Evolutionary conservation across 23 tunicate genomes (phyloP).

Genomic region (Trididemnum nubilum): DNA sequence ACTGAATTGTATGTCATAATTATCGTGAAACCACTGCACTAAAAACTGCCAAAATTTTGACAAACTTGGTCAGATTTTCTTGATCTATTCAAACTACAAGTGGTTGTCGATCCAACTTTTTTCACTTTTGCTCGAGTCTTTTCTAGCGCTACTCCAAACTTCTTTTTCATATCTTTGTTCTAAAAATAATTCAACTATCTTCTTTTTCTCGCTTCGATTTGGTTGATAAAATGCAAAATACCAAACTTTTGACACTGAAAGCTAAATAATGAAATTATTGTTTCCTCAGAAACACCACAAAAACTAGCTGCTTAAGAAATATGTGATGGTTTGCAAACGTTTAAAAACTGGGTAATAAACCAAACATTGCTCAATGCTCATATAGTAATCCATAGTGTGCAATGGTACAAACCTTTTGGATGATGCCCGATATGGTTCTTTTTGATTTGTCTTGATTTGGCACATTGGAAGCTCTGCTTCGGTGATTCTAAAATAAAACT

Average conservation of each 20-base stretch:
- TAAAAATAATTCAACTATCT: not conserved
- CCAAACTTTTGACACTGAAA: too few species aligned
- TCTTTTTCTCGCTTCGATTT: not conserved
- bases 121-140: slow-evolving; percentile 12
- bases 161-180: slow-evolving; percentile 22
- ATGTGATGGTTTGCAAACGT: too few species aligned
- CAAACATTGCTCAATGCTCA: too few species aligned
- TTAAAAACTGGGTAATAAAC: too few species aligned
- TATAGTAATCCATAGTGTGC: too few species aligned
- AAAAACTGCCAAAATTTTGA: too few species aligned
- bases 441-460: slow-evolving; percentile 84
- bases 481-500: slow-evolving; percentile 77
- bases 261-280: too few species aligned
- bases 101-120: not conserved
- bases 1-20: too few species aligned
- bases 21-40: too few species aligned
- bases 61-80: not conserved
- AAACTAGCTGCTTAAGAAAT: too few species aligned
- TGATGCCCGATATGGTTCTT: slow-evolving; percentile 68
- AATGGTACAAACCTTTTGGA: slow-evolving; percentile 90
- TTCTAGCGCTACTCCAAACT: not conserved
- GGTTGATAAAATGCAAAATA: not conserved
- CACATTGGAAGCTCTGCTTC: slow-evolving; percentile 64
- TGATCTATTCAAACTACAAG: not conserved
- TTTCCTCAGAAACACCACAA: too few species aligned